Conservation (phyloP, 2,888 invertebrate species). For the Operophtera brumata region DNA sequence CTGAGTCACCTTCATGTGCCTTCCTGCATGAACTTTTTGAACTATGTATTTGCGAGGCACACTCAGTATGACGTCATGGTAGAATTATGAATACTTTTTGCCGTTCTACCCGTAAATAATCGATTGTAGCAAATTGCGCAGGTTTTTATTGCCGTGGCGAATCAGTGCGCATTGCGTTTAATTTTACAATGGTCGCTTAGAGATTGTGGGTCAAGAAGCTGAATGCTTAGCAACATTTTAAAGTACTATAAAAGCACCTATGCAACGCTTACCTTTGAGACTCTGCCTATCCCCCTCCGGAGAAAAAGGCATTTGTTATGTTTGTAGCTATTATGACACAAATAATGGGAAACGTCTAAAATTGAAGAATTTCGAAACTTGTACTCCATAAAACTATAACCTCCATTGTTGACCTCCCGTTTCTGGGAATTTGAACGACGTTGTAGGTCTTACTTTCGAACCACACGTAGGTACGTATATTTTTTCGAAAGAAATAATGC, state of each 20-base stretch:
- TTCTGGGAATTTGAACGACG: no score
- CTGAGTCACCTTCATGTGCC: not conserved
- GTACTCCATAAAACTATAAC: no score
- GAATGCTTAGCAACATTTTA: constrained; percentile 8
- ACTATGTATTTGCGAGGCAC: not conserved
- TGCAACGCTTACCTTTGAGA: not conserved
- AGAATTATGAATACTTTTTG: constrained; percentile 39
- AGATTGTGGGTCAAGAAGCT: constrained; percentile 7
- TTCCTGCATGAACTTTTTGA: no score
- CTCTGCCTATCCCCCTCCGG: no score
- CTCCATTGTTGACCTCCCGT: no score
- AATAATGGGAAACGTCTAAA: no score
- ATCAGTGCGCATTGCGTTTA: constrained; percentile 42
- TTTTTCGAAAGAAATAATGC: no score
- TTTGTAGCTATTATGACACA: no score
- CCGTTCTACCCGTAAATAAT: constrained; percentile 49
- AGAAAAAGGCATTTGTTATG: no score
- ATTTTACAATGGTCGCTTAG: constrained; percentile 27
- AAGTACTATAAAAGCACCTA: not conserved
- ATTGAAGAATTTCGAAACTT: no score
- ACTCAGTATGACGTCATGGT: constrained; percentile 22
- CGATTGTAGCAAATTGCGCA: constrained; percentile 55
- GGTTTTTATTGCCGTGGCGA: constrained; percentile 53
- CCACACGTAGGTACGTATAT: no score
- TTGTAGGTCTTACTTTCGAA: no score